phyloP scores from a whole-genome alignment of 1,140 invertebrate genomes.

The Trichonephila clavipes region DNA sequence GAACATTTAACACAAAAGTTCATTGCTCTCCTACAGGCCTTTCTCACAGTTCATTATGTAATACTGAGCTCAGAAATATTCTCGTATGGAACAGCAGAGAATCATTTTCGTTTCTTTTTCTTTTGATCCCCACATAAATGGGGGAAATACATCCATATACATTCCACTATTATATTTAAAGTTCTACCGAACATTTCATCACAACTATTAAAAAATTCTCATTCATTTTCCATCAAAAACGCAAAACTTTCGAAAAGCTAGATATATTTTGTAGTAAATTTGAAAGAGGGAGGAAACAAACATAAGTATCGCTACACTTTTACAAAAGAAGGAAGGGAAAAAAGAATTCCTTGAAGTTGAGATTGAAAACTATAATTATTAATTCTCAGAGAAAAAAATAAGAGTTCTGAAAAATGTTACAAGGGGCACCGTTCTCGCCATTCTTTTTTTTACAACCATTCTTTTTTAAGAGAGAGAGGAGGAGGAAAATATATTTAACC shows the following conservation, averaged over 20 bases:
- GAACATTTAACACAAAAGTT: no score
- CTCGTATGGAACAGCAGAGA: no score
- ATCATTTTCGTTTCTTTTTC: no score
- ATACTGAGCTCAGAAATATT: no score
- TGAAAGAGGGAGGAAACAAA: background rate
- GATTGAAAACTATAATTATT: constrained; percentile 29
- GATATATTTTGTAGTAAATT: background rate
- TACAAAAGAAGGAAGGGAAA: background rate
- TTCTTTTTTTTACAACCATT: background rate
- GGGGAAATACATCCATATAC: background rate
- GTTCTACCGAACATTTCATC: background rate
- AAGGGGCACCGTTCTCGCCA: background rate
- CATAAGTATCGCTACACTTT: background rate
- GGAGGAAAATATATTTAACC: background rate
- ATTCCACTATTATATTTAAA: background rate
- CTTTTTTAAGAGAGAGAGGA: background rate
- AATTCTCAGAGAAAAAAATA: background rate
- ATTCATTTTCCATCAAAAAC: background rate
- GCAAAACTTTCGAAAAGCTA: background rate
- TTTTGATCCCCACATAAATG: no score
- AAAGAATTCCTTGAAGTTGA: background rate
- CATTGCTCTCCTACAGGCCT: no score
- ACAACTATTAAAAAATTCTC: background rate
- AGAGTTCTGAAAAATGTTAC: constrained; percentile 18
- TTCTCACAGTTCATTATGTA: no score